Conservation (phyloP, 2,797 vertebrate species). For the Heteromormyrus szaboi region DNA sequence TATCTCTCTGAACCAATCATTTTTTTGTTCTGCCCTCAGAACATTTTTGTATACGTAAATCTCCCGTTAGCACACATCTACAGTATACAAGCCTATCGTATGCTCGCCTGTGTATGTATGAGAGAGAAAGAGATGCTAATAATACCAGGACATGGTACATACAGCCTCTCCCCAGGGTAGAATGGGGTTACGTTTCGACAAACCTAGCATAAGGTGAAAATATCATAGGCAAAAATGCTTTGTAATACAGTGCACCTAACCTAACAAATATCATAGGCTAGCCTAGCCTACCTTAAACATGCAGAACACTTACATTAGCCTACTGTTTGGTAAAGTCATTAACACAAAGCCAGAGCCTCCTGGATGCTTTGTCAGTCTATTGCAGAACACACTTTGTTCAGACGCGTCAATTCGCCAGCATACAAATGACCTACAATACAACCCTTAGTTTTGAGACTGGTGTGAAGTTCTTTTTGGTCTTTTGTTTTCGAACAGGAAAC, state of each 20-base stretch:
- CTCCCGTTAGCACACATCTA: background rate
- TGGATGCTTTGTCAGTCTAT: background rate
- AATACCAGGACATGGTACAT: background rate
- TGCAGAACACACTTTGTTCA: background rate
- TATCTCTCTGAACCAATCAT: background rate
- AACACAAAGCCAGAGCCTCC: background rate
- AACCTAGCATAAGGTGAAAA: background rate
- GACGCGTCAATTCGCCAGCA: background rate
- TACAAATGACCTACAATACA: background rate
- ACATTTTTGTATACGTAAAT: background rate
- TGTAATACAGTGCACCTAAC: background rate
- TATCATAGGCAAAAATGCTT: background rate
- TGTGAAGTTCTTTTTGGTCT: background rate
- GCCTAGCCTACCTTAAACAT: background rate
- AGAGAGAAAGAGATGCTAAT: background rate
- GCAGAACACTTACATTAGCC: background rate
- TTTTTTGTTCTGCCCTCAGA: background rate
- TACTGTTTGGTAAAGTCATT: background rate
- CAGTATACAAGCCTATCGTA: background rate
- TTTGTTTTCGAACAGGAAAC: background rate
- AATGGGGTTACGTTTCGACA: background rate
- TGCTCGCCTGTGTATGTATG: background rate
- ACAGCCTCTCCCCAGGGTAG: background rate
- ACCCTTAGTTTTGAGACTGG: background rate
- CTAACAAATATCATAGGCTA: background rate